A percentile compares a stretch with the other conserved stretches of the same genome.
phyloP scores from a whole-genome alignment of 2,888 invertebrate species.

The Dendrolimus pini region DNA sequence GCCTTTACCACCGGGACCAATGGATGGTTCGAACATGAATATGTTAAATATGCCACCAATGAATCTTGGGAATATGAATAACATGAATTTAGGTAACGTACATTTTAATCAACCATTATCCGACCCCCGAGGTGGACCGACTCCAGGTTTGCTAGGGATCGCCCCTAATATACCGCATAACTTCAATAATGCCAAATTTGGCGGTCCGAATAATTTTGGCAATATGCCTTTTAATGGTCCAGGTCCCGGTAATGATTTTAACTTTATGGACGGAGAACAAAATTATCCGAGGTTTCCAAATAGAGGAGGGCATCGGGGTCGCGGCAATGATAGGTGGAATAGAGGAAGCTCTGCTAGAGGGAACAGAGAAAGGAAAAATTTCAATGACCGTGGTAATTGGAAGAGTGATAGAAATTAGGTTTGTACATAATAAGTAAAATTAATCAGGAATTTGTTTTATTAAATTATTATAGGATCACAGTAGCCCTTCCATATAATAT shows the following conservation, averaged over 20 bases:
- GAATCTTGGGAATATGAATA: slow-evolving; percentile 60
- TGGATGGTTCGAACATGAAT: slow-evolving; percentile 55
- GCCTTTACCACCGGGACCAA: slow-evolving; percentile 34
- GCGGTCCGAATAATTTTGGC: slow-evolving; percentile 56
- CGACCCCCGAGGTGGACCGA: slow-evolving; percentile 65
- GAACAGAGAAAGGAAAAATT: slow-evolving; percentile 66
- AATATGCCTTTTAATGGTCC: slow-evolving; percentile 65
- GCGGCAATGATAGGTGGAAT: slow-evolving; percentile 66
- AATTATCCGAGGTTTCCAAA: slow-evolving; percentile 61
- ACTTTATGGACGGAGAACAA: slow-evolving; percentile 60
- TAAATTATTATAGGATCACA: slow-evolving; percentile 39
- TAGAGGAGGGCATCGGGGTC: slow-evolving; percentile 60
- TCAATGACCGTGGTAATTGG: slow-evolving; percentile 70
- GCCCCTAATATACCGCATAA: slow-evolving; percentile 73
- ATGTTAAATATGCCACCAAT: slow-evolving; percentile 61
- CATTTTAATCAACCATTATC: slow-evolving; percentile 59
- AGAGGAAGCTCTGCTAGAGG: slow-evolving; percentile 63
- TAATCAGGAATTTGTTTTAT: slow-evolving; percentile 13
- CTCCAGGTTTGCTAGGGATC: slow-evolving; percentile 77
- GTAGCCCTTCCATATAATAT: slow-evolving; percentile 48
- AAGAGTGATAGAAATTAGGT: slow-evolving; percentile 70
- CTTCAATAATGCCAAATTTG: slow-evolving; percentile 55
- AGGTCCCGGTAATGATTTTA: slow-evolving; percentile 55
- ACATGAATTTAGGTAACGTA: slow-evolving; percentile 59
- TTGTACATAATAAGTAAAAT: slow-evolving; percentile 18